Conservation (phyloP, 2,888 invertebrate genomes). For the Drosophila anomelani region DNA sequence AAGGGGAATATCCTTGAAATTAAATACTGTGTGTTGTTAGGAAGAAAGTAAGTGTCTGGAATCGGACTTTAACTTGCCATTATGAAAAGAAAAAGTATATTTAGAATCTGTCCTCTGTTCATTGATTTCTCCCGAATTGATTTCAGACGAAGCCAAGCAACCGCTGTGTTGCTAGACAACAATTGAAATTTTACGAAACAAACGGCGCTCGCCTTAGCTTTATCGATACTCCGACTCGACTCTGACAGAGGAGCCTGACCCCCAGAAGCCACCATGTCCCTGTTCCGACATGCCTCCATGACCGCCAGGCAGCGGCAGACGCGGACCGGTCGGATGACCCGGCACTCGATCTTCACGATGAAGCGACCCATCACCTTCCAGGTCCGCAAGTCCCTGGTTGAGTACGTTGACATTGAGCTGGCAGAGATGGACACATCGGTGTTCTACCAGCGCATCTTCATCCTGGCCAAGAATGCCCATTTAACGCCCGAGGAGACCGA, state of each 20-base stretch:
- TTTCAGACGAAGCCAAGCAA: constrained; percentile 25
- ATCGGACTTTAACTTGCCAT: not conserved
- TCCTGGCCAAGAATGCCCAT: constrained; percentile 66
- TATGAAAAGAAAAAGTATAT: not conserved
- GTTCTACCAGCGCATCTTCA: constrained; percentile 78
- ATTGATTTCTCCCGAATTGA: constrained; percentile 4
- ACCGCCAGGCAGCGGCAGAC: constrained; percentile 30
- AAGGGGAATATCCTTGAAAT: not conserved
- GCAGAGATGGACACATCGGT: constrained; percentile 60
- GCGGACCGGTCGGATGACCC: constrained; percentile 1
- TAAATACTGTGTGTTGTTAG: too few relatives aligned
- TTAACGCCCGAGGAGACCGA: constrained; percentile 11
- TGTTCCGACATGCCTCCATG: not conserved
- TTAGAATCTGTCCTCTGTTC: not conserved
- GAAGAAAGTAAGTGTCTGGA: not conserved
- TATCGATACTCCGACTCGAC: constrained; percentile 23
- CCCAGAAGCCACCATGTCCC: not conserved
- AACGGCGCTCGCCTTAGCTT: constrained; percentile 15
- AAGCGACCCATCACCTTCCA: constrained; percentile 56
- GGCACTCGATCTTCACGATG: constrained; percentile 44
- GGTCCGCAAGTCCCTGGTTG: constrained; percentile 74
- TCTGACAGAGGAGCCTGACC: not conserved
- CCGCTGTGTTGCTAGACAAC: constrained; percentile 32
- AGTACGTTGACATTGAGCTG: constrained; percentile 70
- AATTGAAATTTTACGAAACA: constrained; percentile 18